Conservation (phyloP, 1,140 invertebrate genomes). For the Frieseomelitta varia region DNA sequence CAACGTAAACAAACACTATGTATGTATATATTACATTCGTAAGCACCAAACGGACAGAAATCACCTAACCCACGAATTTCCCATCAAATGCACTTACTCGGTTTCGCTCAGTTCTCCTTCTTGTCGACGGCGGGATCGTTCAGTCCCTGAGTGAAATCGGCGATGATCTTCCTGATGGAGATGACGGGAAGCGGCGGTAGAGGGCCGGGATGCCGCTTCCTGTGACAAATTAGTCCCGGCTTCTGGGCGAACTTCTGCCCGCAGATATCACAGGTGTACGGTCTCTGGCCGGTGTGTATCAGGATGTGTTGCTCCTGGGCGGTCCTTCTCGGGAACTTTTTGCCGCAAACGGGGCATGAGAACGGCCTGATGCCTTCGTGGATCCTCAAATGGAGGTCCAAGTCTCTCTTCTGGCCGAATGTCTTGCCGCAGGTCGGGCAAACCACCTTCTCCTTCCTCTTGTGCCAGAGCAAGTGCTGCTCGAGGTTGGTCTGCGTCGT, state of each 20-base stretch:
- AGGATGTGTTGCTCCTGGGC: slow-evolving; percentile 87
- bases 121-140: not conserved
- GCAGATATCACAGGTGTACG: slow-evolving; percentile 91
- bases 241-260: slow-evolving; percentile 87
- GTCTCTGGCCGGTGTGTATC: slow-evolving; percentile 90
- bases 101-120: not conserved
- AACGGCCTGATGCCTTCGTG: slow-evolving; percentile 88
- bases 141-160: slow-evolving; percentile 55
- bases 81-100: not conserved
- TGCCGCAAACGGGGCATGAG: slow-evolving; percentile 88
- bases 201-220: slow-evolving; percentile 82
- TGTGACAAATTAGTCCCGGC: slow-evolving; percentile 84
- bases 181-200: slow-evolving; percentile 68
- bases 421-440: slow-evolving; percentile 81
- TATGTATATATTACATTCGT: too few relatives aligned
- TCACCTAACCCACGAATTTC: not conserved
- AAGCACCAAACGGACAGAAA: not conserved
- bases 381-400: slow-evolving; percentile 87
- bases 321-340: slow-evolving; percentile 86
- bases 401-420: slow-evolving; percentile 81
- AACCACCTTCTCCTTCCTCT: slow-evolving; percentile 78
- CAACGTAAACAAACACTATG: not conserved
- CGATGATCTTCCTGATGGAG: slow-evolving; percentile 68
- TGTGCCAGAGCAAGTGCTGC: slow-evolving; percentile 84
- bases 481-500: slow-evolving; percentile 81